Evolutionary conservation across 2,888 invertebrate species (phyloP), one percentile per base, ranked within the genome.

Genomic region (Trachelus iudaicus): DNA sequence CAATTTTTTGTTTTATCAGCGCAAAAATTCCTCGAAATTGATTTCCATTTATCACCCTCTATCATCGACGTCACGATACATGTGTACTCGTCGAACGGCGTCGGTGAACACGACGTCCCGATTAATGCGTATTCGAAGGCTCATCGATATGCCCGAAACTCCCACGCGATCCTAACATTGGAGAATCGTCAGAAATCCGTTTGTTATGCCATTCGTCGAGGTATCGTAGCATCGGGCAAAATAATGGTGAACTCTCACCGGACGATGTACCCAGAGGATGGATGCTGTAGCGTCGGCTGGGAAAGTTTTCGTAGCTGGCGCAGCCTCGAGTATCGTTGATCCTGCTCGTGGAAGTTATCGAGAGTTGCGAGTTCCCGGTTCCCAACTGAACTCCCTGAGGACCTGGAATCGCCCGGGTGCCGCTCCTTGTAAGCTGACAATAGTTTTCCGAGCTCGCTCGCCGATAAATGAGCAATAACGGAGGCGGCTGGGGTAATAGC

Each of bases 391-490:
- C 56, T 56, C 56, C 9, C 56, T 23, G 1, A 56, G 56, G 56
- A 23, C 9, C 56, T 23, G 34, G 4, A 71, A 34, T 15, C 71
- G 71, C 12, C 33, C 12, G 71, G 71, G 71, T 71, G 71, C 13
- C 71, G 71, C 71, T 71, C 33, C 33, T 31, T 34, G 75, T 81
- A 56, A 23, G 23, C 56, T 23, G 84, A 84, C 85, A 84, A 87
- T 85, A 84, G 83, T 87, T 87, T 82, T 79, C 69, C 83, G 77
- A 71, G 56, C 56, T 78, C 79, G 82, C 82, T 81, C 81, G 69
- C 81, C 87, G 85, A 88, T 87, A 88, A 87, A 87, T 87, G 87
- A 88, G 87, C 87, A 88, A 87, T 87, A 87, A 88, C 82, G 86
- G 34, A 37, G 79, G 79, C 81, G 80, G 79, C 79, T 81, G 83